Conservation (phyloP, 30 jellyfish, hydroid and myxozoan species). For the Pelagia noctiluca region DNA sequence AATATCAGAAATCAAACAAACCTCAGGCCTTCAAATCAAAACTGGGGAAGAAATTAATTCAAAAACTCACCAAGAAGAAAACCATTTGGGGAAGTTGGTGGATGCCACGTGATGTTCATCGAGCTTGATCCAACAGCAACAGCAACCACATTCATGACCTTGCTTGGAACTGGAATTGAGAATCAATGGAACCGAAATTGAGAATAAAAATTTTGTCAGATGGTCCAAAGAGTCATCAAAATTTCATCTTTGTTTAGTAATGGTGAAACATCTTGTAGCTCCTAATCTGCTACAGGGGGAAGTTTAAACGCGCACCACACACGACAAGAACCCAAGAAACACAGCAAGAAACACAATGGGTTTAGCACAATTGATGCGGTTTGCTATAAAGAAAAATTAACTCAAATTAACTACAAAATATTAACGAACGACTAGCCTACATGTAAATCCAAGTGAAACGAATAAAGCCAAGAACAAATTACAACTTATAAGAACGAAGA, state of each 20-base stretch:
- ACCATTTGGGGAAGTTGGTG: constrained; percentile 43
- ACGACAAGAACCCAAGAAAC: background rate
- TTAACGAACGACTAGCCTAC: too few species aligned
- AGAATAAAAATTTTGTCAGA: background rate
- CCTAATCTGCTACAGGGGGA: background rate
- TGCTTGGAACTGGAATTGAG: constrained; percentile 62
- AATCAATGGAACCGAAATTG: background rate
- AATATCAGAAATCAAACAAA: background rate
- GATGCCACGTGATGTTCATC: constrained; percentile 21
- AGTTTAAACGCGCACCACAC: background rate
- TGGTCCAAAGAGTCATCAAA: background rate
- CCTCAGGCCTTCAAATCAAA: background rate
- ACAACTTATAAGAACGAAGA: too few species aligned
- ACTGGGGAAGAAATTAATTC: background rate
- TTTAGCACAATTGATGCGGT: too few species aligned
- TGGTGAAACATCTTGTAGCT: too few species aligned
- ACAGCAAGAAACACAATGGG: background rate
- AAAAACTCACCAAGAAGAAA: constrained; percentile 36
- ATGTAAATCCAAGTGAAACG: too few species aligned
- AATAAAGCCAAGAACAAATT: too few species aligned
- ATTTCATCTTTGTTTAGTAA: background rate
- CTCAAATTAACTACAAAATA: too few species aligned
- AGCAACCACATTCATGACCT: constrained; percentile 15
- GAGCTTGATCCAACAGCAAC: constrained; percentile 5
- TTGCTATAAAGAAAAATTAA: too few species aligned